Evolutionary conservation across 2,113 vertebrate species (phyloP).

Genomic region (Corvus cornix): DNA sequence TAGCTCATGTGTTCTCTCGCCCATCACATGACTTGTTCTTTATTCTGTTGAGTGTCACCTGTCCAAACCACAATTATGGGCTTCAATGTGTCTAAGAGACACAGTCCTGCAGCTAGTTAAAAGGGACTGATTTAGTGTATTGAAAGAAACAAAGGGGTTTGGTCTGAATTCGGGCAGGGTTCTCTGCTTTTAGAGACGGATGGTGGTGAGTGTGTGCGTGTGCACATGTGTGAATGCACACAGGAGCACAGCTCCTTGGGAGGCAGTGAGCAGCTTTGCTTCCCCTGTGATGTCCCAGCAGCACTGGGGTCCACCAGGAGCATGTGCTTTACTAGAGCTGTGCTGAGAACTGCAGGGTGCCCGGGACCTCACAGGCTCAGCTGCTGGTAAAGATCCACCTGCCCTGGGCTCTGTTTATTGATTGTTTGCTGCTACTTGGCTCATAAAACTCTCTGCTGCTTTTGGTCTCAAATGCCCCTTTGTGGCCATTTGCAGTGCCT

Average conservation of each 20-base stretch:
- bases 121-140: not conserved
- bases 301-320: rapidly evolving
- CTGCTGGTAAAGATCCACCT: not conserved
- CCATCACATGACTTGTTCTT: not conserved
- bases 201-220: not conserved
- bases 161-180: not conserved
- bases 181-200: not conserved
- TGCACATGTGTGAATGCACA: rapidly evolving
- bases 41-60: constrained; percentile 24
- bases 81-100: not conserved
- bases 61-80: not conserved
- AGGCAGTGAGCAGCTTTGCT: not conserved
- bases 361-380: not conserved
- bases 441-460: not conserved
- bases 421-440: not conserved
- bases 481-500: not conserved
- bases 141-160: not conserved
- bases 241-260: not conserved
- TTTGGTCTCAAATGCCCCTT: not conserved
- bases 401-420: not conserved
- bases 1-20: not conserved
- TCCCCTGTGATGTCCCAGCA: not conserved
- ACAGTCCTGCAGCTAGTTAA: not conserved
- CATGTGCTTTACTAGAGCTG: not conserved
- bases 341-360: not conserved